Conservation (phyloP, 53 echinoderm and acorn worm species). For the Stichopus horrens region DNA sequence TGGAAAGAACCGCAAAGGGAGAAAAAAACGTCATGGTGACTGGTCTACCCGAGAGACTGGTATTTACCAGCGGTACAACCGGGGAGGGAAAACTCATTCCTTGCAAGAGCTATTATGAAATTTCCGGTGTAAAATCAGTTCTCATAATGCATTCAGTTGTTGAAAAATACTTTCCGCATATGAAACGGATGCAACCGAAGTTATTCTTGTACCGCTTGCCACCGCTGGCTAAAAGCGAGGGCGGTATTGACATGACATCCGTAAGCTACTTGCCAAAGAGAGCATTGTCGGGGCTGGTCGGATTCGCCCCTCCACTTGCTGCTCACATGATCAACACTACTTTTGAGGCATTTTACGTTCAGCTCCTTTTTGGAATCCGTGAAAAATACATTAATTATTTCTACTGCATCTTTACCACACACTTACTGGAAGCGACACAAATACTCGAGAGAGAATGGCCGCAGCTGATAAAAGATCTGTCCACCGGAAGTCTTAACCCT, state of each 20-base stretch:
- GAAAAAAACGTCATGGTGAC: not conserved
- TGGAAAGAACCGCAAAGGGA: slow-evolving; percentile 18
- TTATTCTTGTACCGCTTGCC: not conserved
- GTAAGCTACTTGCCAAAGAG: not conserved
- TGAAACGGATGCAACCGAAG: slow-evolving; percentile 7
- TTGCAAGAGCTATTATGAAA: too few relatives aligned
- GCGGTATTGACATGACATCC: not conserved
- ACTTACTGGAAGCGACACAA: slow-evolving; percentile 9
- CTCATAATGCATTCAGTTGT: not conserved
- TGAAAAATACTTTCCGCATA: not conserved
- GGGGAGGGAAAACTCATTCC: slow-evolving; percentile 1
- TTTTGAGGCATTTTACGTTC: slow-evolving; percentile 12
- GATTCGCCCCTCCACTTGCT: not conserved
- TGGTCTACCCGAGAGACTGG: slow-evolving; percentile 14
- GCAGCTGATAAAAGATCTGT: not conserved
- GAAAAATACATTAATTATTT: not conserved
- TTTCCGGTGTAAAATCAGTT: not conserved
- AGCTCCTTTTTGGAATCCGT: not conserved
- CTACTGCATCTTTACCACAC: not conserved
- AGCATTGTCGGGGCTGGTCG: too few relatives aligned
- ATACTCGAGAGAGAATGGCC: slow-evolving; percentile 15
- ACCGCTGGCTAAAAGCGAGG: not conserved
- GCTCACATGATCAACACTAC: not conserved
- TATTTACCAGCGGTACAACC: not conserved
- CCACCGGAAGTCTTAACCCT: not conserved